A percentile compares a stretch with the other conserved stretches of the same genome.
Evolutionary conservation across 1,140 invertebrate species (phyloP).

Genomic region (Antheraea mylitta): DNA sequence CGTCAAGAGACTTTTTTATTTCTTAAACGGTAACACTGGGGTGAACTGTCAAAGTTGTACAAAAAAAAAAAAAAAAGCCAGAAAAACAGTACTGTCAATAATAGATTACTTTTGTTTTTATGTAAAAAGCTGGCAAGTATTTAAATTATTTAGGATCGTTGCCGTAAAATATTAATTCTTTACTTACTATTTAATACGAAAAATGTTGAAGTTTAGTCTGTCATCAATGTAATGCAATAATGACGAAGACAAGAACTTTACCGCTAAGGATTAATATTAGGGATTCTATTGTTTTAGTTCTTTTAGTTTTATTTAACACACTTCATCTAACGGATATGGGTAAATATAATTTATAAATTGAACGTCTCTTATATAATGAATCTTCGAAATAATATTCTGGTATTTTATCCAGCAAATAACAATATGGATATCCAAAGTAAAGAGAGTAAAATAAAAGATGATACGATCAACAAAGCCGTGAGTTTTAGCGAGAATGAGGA

Average conservation of each 20-base stretch:
- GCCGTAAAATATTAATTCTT: too few species aligned
- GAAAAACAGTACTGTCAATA: too few species aligned
- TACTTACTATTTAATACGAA: too few species aligned
- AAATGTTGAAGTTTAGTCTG: too few species aligned
- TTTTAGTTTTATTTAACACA: slow-evolving; percentile 71
- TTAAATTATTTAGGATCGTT: too few species aligned
- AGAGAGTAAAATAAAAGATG: slow-evolving; percentile 59
- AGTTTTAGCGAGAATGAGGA: slow-evolving; percentile 65
- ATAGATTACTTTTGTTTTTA: too few species aligned
- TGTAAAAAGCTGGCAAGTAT: too few species aligned
- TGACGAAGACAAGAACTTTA: slow-evolving; percentile 17
- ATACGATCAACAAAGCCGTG: slow-evolving; percentile 47
- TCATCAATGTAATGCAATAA: not conserved
- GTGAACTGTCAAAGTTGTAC: too few species aligned
- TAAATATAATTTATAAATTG: slow-evolving; percentile 31
- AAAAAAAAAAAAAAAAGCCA: too few species aligned
- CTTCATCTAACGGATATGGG: slow-evolving; percentile 69
- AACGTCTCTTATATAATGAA: not conserved
- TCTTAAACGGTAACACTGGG: too few species aligned
- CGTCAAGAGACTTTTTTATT: too few species aligned
- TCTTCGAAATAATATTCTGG: slow-evolving; percentile 9
- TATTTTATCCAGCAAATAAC: slow-evolving; percentile 55
- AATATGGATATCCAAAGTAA: slow-evolving; percentile 67
- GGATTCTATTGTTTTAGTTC: slow-evolving; percentile 65
- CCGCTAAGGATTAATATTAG: slow-evolving; percentile 58